Conservation (phyloP, 2,797 vertebrate species). For the Odontamblyopus rebecca region DNA sequence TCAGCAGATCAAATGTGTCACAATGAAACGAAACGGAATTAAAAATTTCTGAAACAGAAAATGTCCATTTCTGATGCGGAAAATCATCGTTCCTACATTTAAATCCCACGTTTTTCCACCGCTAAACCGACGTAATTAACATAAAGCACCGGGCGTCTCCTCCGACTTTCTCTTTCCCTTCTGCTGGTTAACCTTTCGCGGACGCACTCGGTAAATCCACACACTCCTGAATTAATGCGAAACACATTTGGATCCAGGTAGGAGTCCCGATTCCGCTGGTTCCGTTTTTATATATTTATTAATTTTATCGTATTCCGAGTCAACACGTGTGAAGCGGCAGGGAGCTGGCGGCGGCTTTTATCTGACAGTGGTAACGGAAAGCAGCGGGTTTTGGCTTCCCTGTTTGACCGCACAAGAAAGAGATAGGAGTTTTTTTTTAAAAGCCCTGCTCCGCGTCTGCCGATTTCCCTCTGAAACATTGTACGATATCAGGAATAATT, state of each 20-base stretch:
- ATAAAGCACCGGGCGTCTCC: neutral
- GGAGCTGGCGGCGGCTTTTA: slow-evolving; percentile 33
- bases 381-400: slow-evolving; percentile 26
- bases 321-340: slow-evolving; percentile 29
- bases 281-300: neutral
- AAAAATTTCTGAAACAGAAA: too few relatives aligned
- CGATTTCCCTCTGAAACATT: slow-evolving; percentile 57
- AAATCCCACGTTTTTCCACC: neutral
- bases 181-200: slow-evolving; percentile 31
- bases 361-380: slow-evolving; percentile 29
- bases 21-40: too few relatives aligned
- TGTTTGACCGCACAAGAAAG: slow-evolving; percentile 56
- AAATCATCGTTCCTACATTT: too few relatives aligned
- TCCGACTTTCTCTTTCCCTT: slow-evolving; percentile 14
- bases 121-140: slow-evolving; percentile 22
- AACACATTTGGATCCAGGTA: slow-evolving; percentile 22
- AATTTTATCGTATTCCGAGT: slow-evolving; percentile 15
- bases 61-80: too few relatives aligned
- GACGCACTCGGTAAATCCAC: slow-evolving; percentile 24
- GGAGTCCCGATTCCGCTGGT: slow-evolving; percentile 19
- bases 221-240: slow-evolving; percentile 21
- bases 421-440: slow-evolving; percentile 29
- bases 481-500: slow-evolving; percentile 62
- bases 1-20: too few relatives aligned
- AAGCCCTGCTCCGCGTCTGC: slow-evolving; percentile 50